phyloP scores from a whole-genome alignment of 1,140 invertebrate species.

The Penaeus vannamei region DNA sequence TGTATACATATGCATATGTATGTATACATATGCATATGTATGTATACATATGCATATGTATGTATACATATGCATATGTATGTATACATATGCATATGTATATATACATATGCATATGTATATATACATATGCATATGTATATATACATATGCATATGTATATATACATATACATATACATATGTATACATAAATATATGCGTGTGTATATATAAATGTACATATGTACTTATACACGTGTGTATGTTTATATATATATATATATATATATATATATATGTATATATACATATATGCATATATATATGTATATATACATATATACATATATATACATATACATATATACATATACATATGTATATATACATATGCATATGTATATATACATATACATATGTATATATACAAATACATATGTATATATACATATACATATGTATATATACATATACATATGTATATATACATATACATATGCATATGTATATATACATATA shows the following conservation, averaged over 20 bases:
- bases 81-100: no score
- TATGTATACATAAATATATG: conserved; percentile 14
- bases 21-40: conserved; percentile 23
- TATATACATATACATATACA: conserved; percentile 32
- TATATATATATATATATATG: conserved; percentile 6
- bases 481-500: conserved; percentile 3
- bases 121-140: no score
- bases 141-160: background rate
- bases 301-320: conserved; percentile 12
- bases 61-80: background rate
- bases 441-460: conserved; percentile 19
- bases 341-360: background rate
- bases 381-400: conserved; percentile 26
- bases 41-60: conserved; percentile 26
- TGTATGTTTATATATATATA: conserved; percentile 34
- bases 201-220: conserved; percentile 1
- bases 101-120: no score
- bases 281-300: background rate
- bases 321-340: conserved; percentile 17
- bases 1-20: background rate
- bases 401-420: background rate
- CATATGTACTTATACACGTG: conserved; percentile 32
- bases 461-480: conserved; percentile 26
- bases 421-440: background rate
- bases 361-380: conserved; percentile 6